Base-by-base conservation (phyloP, 2,113 vertebrate genomes). In the Passerina amoena region DNA sequence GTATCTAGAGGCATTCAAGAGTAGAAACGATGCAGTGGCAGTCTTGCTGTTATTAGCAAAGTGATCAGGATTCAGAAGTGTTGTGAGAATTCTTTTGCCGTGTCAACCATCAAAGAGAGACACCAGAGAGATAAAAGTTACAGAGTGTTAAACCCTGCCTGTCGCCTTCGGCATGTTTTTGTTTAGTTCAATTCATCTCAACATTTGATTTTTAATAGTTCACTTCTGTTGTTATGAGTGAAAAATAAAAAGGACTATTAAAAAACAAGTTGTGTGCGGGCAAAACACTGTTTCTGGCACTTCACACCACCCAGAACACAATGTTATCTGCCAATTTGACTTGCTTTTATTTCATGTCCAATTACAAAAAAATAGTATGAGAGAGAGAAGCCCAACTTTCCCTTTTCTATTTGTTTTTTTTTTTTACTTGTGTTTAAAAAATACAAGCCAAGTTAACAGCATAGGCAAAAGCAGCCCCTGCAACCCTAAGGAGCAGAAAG, bases 301-400 rank as follows among this genome's bases (percentile, higher is more conserved):
- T 86, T 93, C 50, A 50, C 60, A 96, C 59, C 12, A 73, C 45
- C 56, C 77, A 87, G 77, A 94, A 80, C 65, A 94, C 47, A 85
- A 85, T 66, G 59, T 35, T 94, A 45, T 89, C 94, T 96, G 90
- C 63, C 77, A 92, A 40, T 94, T 82, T 92, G 50, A 92, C 70
- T 95, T 68, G 76, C 11, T 96, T 94, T 96, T 96, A 92, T 96
- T 97, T 96, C 92, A 86, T 94, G 59, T 97, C 95, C 90, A 94
- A 83, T 95, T 94, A 95, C 33, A 25, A 76, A 86, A 75, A 75
- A 75, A 59, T 63, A 42, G 25, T 54, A 38, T 23, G 45, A n/a
- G 59, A 40, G 50, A 81, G 7, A 77, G 48, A 76, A 30, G 5
- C 12, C 28, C 5, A 75, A 42, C 45, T 76, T 88, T 61, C 20